These are phyloP conservation scores for Mycteria americana DNA, from an alignment of 2,797 vertebrate genomes.

Conservation along the genomic window DNA sequence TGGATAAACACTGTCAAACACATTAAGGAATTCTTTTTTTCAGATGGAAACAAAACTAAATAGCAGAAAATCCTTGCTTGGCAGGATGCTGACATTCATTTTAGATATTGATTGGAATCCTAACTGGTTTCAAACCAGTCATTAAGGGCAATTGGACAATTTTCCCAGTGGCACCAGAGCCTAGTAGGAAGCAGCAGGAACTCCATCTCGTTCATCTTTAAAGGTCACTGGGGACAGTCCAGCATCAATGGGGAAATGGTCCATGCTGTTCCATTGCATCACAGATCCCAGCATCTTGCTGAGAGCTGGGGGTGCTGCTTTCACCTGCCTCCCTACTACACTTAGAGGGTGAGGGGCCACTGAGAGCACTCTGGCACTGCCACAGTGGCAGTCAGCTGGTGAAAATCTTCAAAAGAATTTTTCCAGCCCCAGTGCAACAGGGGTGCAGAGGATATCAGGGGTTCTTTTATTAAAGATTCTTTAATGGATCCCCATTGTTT, in stretches of 20 bases:
- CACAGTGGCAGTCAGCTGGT: background rate
- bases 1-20: background rate
- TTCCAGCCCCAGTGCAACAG: background rate
- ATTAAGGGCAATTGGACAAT: background rate
- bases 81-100: background rate
- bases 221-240: background rate
- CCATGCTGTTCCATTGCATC: background rate
- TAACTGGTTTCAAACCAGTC: background rate
- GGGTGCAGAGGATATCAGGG: background rate
- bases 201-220: background rate
- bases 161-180: background rate
- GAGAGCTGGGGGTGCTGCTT: background rate
- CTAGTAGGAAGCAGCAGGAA: background rate
- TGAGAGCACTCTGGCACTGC: background rate
- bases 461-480: background rate
- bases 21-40: background rate
- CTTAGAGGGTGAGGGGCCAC: background rate
- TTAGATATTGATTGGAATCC: background rate
- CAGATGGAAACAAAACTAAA: background rate
- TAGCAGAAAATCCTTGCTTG: background rate
- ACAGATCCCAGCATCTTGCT: background rate
- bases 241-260: background rate
- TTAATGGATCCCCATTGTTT: background rate
- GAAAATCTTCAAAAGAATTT: background rate
- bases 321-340: background rate